Percentiles rank a stretch among this genome's conserved stretches.
These are phyloP conservation scores for Hexactinellida sp. DNA, from an alignment of 37 sponge, comb jelly and placozoan genomes.

Conservation along the genomic window DNA sequence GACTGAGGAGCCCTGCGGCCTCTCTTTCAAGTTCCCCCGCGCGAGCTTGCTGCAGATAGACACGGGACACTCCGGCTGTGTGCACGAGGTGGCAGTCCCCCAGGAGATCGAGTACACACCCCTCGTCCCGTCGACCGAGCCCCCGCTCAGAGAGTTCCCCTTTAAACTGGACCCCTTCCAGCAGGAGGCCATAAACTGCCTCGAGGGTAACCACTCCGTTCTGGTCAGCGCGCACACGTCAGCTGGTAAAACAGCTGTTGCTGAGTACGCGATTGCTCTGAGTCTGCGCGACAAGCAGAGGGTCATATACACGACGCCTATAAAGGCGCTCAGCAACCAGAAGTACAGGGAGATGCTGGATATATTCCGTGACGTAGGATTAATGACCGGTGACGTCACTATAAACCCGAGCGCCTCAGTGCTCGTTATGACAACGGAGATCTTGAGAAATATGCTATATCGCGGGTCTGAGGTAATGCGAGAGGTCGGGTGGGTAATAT, in stretches of 20 bases:
- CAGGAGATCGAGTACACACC: not conserved
- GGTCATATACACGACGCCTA: slow-evolving; percentile 98
- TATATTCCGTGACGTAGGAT: slow-evolving; percentile 83
- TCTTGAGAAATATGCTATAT: slow-evolving; percentile 86
- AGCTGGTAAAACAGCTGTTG: slow-evolving; percentile 95
- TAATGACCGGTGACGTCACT: slow-evolving; percentile 98
- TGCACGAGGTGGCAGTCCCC: not conserved
- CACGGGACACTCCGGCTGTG: slow-evolving; percentile 14
- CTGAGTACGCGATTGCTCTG: slow-evolving; percentile 93
- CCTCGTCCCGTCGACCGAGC: not conserved
- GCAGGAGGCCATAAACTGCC: slow-evolving; percentile 72
- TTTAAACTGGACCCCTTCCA: slow-evolving; percentile 92
- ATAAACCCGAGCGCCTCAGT: slow-evolving; percentile 86
- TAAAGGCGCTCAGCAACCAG: slow-evolving; percentile 96
- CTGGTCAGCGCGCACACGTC: slow-evolving; percentile 94
- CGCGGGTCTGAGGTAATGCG: slow-evolving; percentile 93
- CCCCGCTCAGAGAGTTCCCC: slow-evolving; percentile 43
- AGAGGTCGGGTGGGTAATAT: slow-evolving; percentile 91
- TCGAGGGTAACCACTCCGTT: slow-evolving; percentile 85
- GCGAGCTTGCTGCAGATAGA: not conserved
- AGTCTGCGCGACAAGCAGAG: slow-evolving; percentile 83
- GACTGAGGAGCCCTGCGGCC: too few relatives aligned
- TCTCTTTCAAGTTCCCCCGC: not conserved
- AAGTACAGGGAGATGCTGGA: slow-evolving; percentile 88
- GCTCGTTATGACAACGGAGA: slow-evolving; percentile 91